A percentile compares a stretch with the other conserved stretches of the same genome.
phyloP scores from a whole-genome alignment of 1,140 invertebrate species.

The Brachionus rotundiformis region DNA sequence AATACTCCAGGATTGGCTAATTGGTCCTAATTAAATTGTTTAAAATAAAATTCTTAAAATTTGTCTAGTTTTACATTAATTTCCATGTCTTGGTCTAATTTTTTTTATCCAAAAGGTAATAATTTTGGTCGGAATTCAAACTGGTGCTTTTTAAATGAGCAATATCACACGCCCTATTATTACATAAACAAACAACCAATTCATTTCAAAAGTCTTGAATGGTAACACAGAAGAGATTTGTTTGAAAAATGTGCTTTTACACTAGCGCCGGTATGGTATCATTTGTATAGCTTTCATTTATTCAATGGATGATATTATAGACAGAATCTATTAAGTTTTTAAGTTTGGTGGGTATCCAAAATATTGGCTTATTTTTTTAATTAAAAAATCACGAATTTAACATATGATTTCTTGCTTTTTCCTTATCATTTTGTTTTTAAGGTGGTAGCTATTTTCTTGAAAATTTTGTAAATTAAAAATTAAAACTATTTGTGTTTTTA shows the following conservation, averaged over 20 bases:
- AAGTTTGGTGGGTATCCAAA: conserved; percentile 22
- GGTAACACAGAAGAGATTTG: not conserved
- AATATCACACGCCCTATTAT: conserved; percentile 21
- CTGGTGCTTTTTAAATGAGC: conserved; percentile 4
- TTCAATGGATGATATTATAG: not conserved
- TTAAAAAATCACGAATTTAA: not conserved
- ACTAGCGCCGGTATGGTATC: not conserved
- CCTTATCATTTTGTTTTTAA: not conserved
- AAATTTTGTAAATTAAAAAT: not conserved
- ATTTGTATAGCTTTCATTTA: not conserved
- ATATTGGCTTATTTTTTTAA: conserved; percentile 1
- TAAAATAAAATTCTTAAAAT: not conserved
- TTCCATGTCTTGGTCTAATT: not conserved
- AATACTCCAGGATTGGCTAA: conserved; percentile 33
- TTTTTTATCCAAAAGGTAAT: not conserved
- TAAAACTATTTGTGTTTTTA: not conserved
- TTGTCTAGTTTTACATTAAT: conserved; percentile 6
- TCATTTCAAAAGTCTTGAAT: not conserved
- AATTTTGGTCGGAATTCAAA: not conserved
- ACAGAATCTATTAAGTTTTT: not conserved
- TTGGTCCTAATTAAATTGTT: not conserved
- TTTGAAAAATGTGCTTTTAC: not conserved
- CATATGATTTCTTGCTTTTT: not conserved
- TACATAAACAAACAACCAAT: conserved; percentile 5
- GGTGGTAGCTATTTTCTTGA: not conserved